Base-by-base conservation (phyloP, 1,140 invertebrate genomes). In the Camponotus floridanus region DNA sequence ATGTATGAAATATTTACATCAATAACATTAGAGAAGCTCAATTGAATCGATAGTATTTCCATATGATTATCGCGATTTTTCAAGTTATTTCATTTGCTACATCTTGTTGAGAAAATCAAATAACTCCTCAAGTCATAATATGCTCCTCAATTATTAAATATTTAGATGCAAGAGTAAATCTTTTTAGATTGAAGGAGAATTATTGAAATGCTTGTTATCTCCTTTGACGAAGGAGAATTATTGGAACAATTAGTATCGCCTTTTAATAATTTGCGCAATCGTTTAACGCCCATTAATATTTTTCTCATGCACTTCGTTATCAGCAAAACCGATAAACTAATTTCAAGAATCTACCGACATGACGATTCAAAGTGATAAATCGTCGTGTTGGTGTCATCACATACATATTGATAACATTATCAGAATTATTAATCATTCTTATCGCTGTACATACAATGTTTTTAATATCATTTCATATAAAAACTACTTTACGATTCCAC, bases 1-100 rank as follows among this genome's bases (percentile, higher is more conserved):
- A 73, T 73, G 51, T 11, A 57, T 73, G 51, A 73, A 73, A 36
- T 73, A 73, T 73, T 73, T 73, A 73, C 11, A 11, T 51, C 18
- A 18, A 15, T 57, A 13, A n/a, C 31, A 33, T 45, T 31, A 31
- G 48, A 71, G 18, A 73, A 57, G 57, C 11, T 55, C 21, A 57
- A 57, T 73, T 36, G 18, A 71, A 71, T 71, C 8, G 51, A 73
- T 51, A 73, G 11, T 57, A 36, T 31, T 55, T 51, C 18, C 18
- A 51, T 8, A 4, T 5, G 48, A 51, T 51, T 51, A 59, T n/a
- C 18, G 18, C 4, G 7, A 21, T 21, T 59, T 59, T 59, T 59
- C 18, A 59, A 21, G 21, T 59, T 59, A 59, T 59, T 57, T 57
- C 7, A 57, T 6, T n/a, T 21, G 55, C 9, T 21, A 7, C 9